phyloP scores from a whole-genome alignment of 2,797 vertebrate genomes.

The Glossophaga mutica region DNA sequence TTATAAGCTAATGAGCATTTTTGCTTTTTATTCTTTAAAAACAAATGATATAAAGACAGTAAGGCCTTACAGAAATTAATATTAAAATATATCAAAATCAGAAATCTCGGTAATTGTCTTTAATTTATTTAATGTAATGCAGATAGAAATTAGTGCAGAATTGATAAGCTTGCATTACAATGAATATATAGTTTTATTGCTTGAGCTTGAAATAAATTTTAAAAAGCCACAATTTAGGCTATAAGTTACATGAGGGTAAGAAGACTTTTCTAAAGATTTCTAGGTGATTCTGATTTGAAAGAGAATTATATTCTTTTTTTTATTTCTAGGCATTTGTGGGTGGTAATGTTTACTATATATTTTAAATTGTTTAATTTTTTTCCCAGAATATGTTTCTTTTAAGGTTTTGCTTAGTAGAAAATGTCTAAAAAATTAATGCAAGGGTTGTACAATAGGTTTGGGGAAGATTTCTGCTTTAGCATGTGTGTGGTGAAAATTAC shows the following conservation, averaged over 20 bases:
- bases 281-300: neutral
- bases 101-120: neutral
- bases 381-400: neutral
- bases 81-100: neutral
- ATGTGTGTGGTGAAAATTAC: conserved; percentile 56
- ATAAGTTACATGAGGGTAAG: neutral
- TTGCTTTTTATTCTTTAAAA: conserved; percentile 3
- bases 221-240: neutral
- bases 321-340: neutral
- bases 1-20: conserved; percentile 12
- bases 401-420: neutral
- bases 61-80: neutral
- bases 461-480: conserved; percentile 34
- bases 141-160: neutral
- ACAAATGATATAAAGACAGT: neutral
- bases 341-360: neutral
- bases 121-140: neutral
- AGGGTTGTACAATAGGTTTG: neutral
- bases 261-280: neutral
- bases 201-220: neutral
- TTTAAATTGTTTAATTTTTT: neutral
- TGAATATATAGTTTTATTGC: neutral
- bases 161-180: neutral
- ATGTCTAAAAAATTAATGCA: neutral
- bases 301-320: neutral